A percentile compares a stretch with the other conserved stretches of the same genome.
phyloP scores from a whole-genome alignment of 53 echinoderm and acorn worm species.

The Antedon mediterranea region DNA sequence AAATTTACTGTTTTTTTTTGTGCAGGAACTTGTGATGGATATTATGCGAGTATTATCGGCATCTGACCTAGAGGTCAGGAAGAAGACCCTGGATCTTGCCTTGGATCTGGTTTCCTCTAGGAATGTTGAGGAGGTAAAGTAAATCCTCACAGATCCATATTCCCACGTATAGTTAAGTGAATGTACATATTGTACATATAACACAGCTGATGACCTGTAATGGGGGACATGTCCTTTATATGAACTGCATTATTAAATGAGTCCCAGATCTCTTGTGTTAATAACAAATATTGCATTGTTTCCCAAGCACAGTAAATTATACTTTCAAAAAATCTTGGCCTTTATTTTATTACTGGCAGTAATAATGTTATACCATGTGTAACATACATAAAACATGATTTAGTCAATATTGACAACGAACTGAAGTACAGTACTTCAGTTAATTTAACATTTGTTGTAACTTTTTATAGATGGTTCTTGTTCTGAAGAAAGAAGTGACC shows the following conservation, averaged over 20 bases:
- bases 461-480: slow-evolving; percentile 77
- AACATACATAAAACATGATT: no score
- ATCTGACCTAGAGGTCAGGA: slow-evolving; percentile 84
- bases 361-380: no score
- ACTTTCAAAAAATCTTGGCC: no score
- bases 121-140: slow-evolving; percentile 77
- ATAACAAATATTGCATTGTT: no score
- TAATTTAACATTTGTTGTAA: not conserved
- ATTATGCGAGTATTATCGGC: slow-evolving; percentile 83
- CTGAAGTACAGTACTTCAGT: no score
- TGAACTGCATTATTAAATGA: no score
- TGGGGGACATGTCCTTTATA: not conserved
- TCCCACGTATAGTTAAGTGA: no score
- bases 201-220: no score
- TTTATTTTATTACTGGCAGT: no score
- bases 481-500: slow-evolving; percentile 95
- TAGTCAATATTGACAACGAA: no score
- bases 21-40: slow-evolving; percentile 89
- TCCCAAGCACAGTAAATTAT: no score
- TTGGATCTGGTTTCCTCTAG: slow-evolving; percentile 91
- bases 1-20: not conserved
- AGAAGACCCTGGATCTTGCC: slow-evolving; percentile 82
- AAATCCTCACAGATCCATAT: not conserved
- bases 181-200: not conserved
- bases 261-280: no score